A percentile compares a stretch with the other conserved stretches of the same genome.
These are phyloP conservation scores for Dasyornis broadbenti DNA, from an alignment of 2,113 vertebrate genomes.

Conservation along the genomic window DNA sequence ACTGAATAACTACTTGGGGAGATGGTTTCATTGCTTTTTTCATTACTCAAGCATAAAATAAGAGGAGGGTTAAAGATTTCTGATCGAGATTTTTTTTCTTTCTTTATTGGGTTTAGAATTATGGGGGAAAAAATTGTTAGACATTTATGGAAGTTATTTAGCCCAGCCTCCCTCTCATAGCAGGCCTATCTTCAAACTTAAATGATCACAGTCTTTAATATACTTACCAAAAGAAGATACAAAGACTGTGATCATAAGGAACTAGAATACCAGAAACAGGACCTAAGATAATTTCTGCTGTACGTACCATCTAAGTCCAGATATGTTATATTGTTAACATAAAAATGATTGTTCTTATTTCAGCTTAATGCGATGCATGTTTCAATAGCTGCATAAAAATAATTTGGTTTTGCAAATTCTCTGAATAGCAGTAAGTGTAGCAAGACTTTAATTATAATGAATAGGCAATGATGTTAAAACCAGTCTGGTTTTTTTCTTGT, in stretches of 20 bases:
- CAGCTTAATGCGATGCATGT: background rate
- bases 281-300: background rate
- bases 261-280: background rate
- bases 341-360: background rate
- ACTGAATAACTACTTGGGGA: background rate
- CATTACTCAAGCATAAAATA: background rate
- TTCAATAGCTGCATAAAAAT: background rate
- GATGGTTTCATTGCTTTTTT: background rate
- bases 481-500: background rate
- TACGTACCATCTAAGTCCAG: background rate
- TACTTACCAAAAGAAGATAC: background rate
- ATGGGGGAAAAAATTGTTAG: background rate
- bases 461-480: background rate
- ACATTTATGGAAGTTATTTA: background rate
- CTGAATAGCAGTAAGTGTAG: background rate
- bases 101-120: background rate
- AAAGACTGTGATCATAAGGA: background rate
- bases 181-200: background rate
- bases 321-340: background rate
- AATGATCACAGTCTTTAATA: background rate
- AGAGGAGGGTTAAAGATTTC: background rate
- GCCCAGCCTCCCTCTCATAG: background rate
- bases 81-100: background rate
- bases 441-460: background rate
- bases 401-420: background rate